Evolutionary conservation across 2,797 vertebrate species (phyloP).

Genomic region (Alosa sapidissima): DNA sequence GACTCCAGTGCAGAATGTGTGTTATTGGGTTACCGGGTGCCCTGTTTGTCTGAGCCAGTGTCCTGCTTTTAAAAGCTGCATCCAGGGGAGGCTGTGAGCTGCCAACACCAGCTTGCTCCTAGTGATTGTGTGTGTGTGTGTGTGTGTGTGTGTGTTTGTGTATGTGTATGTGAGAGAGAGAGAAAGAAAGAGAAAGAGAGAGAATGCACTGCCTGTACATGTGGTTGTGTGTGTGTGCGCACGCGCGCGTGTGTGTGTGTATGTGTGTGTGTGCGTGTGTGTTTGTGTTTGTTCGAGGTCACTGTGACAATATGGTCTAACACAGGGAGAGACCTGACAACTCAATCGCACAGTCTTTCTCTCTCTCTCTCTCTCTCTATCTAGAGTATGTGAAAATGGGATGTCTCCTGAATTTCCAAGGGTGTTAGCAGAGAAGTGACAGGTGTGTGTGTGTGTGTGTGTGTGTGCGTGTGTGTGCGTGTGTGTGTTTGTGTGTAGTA

Average conservation of each 20-base stretch:
- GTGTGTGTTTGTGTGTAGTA: neutral
- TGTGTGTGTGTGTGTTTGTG: slow-evolving; percentile 19
- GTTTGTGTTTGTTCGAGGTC: neutral
- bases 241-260: no score
- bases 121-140: neutral
- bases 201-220: neutral
- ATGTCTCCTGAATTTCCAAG: slow-evolving; percentile 9
- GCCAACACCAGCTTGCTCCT: neutral
- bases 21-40: slow-evolving; percentile 16
- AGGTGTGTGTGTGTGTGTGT: neutral
- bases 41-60: slow-evolving; percentile 14
- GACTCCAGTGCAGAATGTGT: neutral
- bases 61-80: slow-evolving; percentile 11
- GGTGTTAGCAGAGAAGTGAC: neutral
- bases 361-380: no score
- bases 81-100: slow-evolving; percentile 12
- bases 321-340: neutral
- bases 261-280: neutral
- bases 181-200: neutral
- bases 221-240: neutral
- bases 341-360: neutral
- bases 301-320: neutral
- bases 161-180: neutral
- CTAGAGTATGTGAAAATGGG: neutral
- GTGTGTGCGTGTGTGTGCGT: neutral